phyloP scores from a whole-genome alignment of 2,113 vertebrate genomes.

The Hucho hucho region DNA sequence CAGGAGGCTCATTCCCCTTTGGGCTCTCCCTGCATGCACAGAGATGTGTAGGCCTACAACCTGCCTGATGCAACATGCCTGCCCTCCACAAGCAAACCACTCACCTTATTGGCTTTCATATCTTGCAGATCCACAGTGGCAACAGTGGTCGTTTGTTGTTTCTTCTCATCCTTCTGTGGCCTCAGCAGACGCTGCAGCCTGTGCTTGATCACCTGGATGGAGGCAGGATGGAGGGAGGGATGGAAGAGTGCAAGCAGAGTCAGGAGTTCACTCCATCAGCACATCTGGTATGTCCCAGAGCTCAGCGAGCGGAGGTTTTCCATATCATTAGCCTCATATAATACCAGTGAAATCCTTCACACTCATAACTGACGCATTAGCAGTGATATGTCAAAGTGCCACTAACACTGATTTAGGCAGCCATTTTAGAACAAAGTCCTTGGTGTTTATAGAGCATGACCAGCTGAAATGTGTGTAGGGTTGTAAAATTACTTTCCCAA shows the following conservation, averaged over 20 bases:
- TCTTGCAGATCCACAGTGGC: conserved; percentile 90
- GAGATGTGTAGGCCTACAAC: background rate
- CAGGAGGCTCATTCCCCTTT: background rate
- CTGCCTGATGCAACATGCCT: background rate
- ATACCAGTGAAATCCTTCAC: background rate
- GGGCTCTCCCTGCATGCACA: conserved; percentile 2
- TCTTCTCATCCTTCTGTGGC: conserved; percentile 80
- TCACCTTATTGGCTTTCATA: conserved; percentile 83
- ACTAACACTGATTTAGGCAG: no score
- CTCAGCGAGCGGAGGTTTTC: conserved; percentile 32
- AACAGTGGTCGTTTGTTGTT: conserved; percentile 79
- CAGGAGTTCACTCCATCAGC: conserved; percentile 39
- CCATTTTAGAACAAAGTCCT: no score
- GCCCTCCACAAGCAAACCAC: conserved; percentile 10
- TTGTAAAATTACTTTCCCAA: no score
- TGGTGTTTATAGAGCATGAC: no score
- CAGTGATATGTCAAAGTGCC: no score
- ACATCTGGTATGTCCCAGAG: conserved; percentile 25
- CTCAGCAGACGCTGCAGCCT: conserved; percentile 78
- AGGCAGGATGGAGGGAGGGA: background rate
- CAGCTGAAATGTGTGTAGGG: no score
- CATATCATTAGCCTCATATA: conserved; percentile 26
- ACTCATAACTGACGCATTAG: background rate
- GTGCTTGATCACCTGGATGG: conserved; percentile 82
- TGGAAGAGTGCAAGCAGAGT: conserved; percentile 25